Evolutionary conservation across 1,140 invertebrate species (phyloP), one percentile per base, ranked within the genome.

Genomic region (Bilobella aurantiaca): DNA sequence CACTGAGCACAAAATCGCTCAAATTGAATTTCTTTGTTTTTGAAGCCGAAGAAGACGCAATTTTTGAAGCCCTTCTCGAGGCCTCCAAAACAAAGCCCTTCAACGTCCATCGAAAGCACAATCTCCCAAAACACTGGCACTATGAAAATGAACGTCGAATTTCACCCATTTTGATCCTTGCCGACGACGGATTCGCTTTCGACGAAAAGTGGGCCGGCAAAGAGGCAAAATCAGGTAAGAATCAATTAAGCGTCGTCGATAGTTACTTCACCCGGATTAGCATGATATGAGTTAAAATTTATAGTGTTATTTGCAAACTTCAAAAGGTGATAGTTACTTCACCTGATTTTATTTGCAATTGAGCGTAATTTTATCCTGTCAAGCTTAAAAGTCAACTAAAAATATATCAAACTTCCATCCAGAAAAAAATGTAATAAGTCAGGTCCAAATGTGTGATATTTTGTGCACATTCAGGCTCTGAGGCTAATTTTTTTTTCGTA

Each of bases 141-240:
- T 87, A 83, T 64, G 79, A 77, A 63, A 80, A 84, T 42, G 83
- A 83, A 73, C 69, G 74, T 34, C 73, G 86, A 62, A 75, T 85
- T 21, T 80, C 81, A 25, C 79, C 81, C 1, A 83, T 86, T 70
- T 73, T 85, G 58, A 68, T 83, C 0, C 74, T 83, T 28, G 82
- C 83, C 1, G 79, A 86, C 71, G 65, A 77, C 32, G 81, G 81
- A 56, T 85, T 83, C 73, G 81, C 78, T 18, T 83, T 85, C 73
- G 76, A 84, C 42, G 79, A 80, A 53, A n/a, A 12, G 37, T 42
- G 37, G n/a, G 49, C 25, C 23, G 8, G 49, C 14, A 53, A 53
- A 16, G 12, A 8, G 23, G 49, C n/a, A 8, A 42, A 8, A 42
- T n/a, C 37, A 42, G 37, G 37, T 42, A 42, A 42, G 37, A 42